Evolutionary conservation across 2,797 vertebrate species (phyloP), one percentile per base, ranked within the genome.

Genomic region (Sorex maritimensis): DNA sequence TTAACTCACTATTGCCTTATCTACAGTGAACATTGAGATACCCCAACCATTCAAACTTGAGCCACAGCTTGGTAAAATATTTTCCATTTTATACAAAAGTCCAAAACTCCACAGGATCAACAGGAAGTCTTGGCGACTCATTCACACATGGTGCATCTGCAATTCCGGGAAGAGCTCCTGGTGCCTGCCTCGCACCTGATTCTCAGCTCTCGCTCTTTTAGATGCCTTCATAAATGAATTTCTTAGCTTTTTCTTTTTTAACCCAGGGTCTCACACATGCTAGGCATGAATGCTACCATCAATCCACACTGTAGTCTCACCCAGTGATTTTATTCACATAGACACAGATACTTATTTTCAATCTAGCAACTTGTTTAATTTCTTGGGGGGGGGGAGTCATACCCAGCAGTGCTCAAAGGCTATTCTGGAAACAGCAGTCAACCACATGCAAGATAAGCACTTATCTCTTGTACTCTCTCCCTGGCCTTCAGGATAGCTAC

Each of bases 1-100:
- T 73, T 72, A 28, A 61, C 5, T 61, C 28, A 49, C 28, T 30
- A 63, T 49, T 92, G 38, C 58, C 65, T 55, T 28, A 91, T 71
- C 0, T 26, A 21, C 73, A 88, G 83, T 71, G 69, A 81, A 78
- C 82, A 93, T 81, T 84, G 79, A 86, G 38, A 13, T 68, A 85
- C 68, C 30, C 8, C 7, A 58, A 14, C 61, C 38, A 84, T 52
- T 87, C 58, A 81, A 85, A 89, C 49, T 34, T 72, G 84, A 79
- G 30, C 65, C 81, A 46, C 13, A 52, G 67, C 2, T 78, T 90
- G 21, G 81, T 34, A 69, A 90, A 85, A 74, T 49, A 34, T 26
- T 85, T 41, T 72, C 1, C 49, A 58, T 84, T 92, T 52, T 23
- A 81, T 26, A 74, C 46, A 65, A 58, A 44, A 58, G 10, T 52